Percentiles rank a stretch among this genome's conserved stretches.
Evolutionary conservation across 2,888 invertebrate species (phyloP).

Genomic region (Andrena bicolor): DNA sequence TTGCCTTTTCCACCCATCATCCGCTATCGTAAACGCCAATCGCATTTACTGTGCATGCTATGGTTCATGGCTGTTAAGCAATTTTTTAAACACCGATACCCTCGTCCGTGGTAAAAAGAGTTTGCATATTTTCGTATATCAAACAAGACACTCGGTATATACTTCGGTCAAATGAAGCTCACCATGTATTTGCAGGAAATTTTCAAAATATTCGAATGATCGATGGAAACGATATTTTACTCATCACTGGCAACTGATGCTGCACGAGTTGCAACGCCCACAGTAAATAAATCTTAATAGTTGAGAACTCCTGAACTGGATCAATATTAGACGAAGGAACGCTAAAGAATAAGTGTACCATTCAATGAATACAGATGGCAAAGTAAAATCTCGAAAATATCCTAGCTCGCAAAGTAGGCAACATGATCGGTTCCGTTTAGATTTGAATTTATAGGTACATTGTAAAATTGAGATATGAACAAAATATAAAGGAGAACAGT

Average conservation of each 20-base stretch:
- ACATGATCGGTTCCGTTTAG: not conserved
- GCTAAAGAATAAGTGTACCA: too few relatives aligned
- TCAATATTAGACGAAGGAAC: too few relatives aligned
- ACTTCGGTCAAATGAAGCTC: too few relatives aligned
- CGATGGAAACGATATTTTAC: too few relatives aligned
- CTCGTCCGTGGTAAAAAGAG: not conserved
- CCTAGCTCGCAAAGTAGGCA: too few relatives aligned
- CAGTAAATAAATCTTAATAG: not conserved
- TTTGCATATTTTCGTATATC: not conserved
- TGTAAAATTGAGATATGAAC: not conserved
- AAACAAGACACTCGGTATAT: not conserved
- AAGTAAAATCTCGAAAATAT: too few relatives aligned
- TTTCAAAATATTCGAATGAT: too few relatives aligned
- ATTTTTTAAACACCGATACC: slow-evolving; percentile 49
- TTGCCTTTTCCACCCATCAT: slow-evolving; percentile 27
- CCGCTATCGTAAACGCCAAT: slow-evolving; percentile 43
- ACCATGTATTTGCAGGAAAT: too few relatives aligned
- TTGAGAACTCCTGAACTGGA: not conserved
- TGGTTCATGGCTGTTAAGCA: slow-evolving; percentile 35
- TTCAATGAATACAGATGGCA: too few relatives aligned
- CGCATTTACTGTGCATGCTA: slow-evolving; percentile 18
- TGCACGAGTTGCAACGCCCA: not conserved
- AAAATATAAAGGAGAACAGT: not conserved
- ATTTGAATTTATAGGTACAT: not conserved
- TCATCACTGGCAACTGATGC: not conserved